phyloP scores from a whole-genome alignment of 2,888 invertebrate genomes.

The Pseudococcus longispinus region DNA sequence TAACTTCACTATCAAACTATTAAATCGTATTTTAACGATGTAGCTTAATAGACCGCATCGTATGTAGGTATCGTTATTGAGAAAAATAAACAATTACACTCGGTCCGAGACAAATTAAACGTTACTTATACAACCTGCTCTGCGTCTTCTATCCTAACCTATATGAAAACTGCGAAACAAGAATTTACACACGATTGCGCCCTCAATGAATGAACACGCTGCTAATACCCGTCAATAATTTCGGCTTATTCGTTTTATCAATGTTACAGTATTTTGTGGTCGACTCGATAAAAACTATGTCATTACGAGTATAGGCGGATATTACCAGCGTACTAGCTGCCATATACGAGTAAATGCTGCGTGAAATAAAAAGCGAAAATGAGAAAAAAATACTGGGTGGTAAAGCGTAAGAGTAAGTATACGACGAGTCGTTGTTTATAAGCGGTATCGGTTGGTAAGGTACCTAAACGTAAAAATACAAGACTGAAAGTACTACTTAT shows the following conservation, averaged over 20 bases:
- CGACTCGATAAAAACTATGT: constrained; percentile 52
- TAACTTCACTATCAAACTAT: background rate
- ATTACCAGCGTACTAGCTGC: constrained; percentile 16
- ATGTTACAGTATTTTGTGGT: constrained; percentile 41
- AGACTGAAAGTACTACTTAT: constrained; percentile 52
- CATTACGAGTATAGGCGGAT: constrained; percentile 49
- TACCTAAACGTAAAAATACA: constrained; percentile 23
- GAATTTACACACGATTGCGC: background rate
- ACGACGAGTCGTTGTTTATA: constrained; percentile 1
- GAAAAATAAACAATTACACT: background rate
- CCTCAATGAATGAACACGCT: background rate
- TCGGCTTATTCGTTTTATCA: background rate
- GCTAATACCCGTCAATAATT: background rate
- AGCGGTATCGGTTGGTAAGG: constrained; percentile 45
- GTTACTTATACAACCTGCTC: background rate
- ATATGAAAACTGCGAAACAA: background rate
- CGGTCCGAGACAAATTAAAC: background rate
- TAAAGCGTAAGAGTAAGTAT: constrained; percentile 11
- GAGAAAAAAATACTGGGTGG: constrained; percentile 33
- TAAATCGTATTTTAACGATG: background rate
- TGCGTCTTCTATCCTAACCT: background rate
- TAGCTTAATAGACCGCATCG: background rate
- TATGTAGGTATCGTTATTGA: background rate
- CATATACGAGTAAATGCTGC: background rate
- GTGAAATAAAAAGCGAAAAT: constrained; percentile 31